Conservation (phyloP, 1,140 invertebrate species). For the Lasioglossum baleicum region DNA sequence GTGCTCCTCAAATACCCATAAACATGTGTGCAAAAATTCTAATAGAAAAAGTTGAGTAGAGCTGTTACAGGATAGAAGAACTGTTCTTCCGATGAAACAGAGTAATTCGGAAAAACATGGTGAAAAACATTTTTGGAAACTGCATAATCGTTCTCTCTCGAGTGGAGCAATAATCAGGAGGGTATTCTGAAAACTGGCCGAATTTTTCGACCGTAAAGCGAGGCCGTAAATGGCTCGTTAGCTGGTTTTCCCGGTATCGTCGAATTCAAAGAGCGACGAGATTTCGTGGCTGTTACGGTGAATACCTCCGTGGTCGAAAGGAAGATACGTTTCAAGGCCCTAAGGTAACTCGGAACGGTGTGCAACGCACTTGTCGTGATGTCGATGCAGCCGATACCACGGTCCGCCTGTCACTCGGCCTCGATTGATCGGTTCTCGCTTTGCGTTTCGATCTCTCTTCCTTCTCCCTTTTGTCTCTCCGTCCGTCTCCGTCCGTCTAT, state of each 20-base stretch:
- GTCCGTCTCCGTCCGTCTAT: neutral
- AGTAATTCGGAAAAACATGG: no score
- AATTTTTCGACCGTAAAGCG: no score
- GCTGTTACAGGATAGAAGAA: no score
- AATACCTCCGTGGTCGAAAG: slow-evolving; percentile 55
- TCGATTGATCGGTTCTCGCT: slow-evolving; percentile 71
- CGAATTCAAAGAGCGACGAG: slow-evolving; percentile 21
- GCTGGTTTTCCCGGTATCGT: neutral
- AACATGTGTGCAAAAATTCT: no score
- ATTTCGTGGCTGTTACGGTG: slow-evolving; percentile 28
- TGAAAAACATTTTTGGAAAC: no score
- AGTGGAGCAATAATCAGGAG: no score
- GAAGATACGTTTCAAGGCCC: slow-evolving; percentile 48
- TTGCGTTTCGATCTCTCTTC: slow-evolving; percentile 39
- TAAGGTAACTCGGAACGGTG: slow-evolving; percentile 58
- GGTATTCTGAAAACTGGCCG: no score
- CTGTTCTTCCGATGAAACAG: no score
- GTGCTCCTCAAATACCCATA: no score
- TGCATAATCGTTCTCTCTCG: no score
- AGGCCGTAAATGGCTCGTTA: neutral
- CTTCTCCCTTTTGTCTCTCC: slow-evolving; percentile 26
- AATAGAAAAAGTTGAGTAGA: no score
- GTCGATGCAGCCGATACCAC: slow-evolving; percentile 66
- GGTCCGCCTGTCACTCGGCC: slow-evolving; percentile 66
- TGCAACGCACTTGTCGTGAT: slow-evolving; percentile 68